Conservation (phyloP, 1,140 invertebrate species). For the Helicoverpa zea region DNA sequence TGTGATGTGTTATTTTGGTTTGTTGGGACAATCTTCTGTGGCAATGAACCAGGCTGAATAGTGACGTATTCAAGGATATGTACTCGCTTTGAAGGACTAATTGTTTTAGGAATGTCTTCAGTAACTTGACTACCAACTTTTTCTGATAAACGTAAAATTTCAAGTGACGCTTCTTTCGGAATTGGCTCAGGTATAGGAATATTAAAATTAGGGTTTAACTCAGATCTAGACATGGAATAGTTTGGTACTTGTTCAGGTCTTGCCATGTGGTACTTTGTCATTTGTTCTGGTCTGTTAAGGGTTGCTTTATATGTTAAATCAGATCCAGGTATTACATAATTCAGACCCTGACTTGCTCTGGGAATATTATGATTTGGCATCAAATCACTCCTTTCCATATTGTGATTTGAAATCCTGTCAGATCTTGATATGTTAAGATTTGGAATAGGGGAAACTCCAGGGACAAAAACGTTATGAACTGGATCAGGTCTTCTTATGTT, state of each 20-base stretch:
- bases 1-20: neutral
- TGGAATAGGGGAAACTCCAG: conserved; percentile 45
- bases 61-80: conserved; percentile 69
- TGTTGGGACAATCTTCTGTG: conserved; percentile 1
- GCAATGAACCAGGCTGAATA: conserved; percentile 44
- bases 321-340: neutral
- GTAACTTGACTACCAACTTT: conserved; percentile 39
- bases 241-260: neutral
- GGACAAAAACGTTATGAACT: neutral
- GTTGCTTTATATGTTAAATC: neutral
- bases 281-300: conserved; percentile 45
- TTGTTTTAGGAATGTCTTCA: conserved; percentile 53
- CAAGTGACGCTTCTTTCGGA: conserved; percentile 59
- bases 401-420: neutral
- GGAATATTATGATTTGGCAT: neutral
- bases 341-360: neutral
- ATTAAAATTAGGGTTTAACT: neutral
- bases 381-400: neutral
- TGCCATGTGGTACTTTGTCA: conserved; percentile 34
- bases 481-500: neutral
- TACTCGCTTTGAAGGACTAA: conserved; percentile 73
- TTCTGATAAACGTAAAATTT: conserved; percentile 56
- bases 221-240: neutral
- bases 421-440: neutral
- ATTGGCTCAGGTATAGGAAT: conserved; percentile 51